Conservation (phyloP, 2,888 invertebrate species). For the Petrolisthes manimaculis region DNA sequence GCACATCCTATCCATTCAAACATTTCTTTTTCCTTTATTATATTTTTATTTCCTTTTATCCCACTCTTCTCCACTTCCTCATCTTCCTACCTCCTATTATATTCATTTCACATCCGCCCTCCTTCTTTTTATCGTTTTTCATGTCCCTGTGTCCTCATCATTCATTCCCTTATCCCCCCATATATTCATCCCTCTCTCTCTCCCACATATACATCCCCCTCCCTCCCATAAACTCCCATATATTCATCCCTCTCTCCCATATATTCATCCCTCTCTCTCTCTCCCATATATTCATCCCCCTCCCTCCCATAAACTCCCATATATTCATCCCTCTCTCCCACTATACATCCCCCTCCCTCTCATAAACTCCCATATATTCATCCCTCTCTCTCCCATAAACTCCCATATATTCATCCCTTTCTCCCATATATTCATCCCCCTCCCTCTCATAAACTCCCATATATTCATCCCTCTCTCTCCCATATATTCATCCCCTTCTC, state of each 20-base stretch:
- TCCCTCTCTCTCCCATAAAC: neutral
- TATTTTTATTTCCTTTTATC: neutral
- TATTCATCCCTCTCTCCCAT: neutral
- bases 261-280: too few species aligned
- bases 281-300: too few species aligned
- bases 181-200: neutral
- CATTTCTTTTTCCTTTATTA: neutral
- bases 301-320: too few species aligned
- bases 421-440: too few species aligned
- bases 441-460: too few species aligned
- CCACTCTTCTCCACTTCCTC: neutral
- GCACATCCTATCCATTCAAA: neutral
- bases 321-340: too few species aligned
- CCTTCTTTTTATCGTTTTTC: neutral
- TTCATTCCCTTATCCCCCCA: too few species aligned
- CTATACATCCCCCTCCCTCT: too few species aligned
- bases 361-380: neutral
- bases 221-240: constrained; percentile 32
- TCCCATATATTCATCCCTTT: too few species aligned
- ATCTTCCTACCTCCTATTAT: neutral
- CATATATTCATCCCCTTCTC: neutral
- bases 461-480: neutral
- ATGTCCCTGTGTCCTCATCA: too few species aligned
- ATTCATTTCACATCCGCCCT: neutral
- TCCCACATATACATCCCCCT: constrained; percentile 18